These are phyloP conservation scores for Thymelicus lineola DNA, from an alignment of 2,888 invertebrate genomes.

Conservation along the genomic window DNA sequence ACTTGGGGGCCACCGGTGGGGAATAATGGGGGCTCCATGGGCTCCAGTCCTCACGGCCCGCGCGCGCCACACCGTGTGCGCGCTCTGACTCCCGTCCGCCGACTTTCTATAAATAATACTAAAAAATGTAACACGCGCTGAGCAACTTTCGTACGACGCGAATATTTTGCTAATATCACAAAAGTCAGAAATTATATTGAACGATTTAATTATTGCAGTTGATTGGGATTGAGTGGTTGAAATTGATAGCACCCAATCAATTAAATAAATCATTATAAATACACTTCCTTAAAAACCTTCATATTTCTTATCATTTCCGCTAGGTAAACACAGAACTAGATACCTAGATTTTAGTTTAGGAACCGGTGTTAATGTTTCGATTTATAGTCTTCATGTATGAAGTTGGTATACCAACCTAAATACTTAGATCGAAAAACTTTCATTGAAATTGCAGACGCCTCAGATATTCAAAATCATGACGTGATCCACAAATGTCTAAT, in stretches of 20 bases:
- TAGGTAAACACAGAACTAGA: too few species aligned
- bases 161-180: constrained; percentile 75
- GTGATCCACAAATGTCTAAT: not conserved
- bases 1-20: constrained; percentile 59
- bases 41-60: constrained; percentile 76
- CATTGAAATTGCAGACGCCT: not conserved
- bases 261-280: too few species aligned
- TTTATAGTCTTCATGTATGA: too few species aligned
- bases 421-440: not conserved
- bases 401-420: not conserved
- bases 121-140: constrained; percentile 77
- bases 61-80: constrained; percentile 78
- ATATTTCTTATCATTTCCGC: too few species aligned
- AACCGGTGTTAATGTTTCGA: not conserved
- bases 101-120: constrained; percentile 83
- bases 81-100: constrained; percentile 68
- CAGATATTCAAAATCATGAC: not conserved
- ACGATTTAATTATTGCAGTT: constrained; percentile 44
- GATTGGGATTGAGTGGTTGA: not conserved
- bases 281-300: too few species aligned
- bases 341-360: not conserved
- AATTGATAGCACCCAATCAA: too few species aligned
- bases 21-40: constrained; percentile 78
- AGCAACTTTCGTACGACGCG: constrained; percentile 69
- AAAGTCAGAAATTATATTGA: constrained; percentile 39